Conservation (phyloP, 2,797 vertebrate genomes). For the Galagoides demidoff region DNA sequence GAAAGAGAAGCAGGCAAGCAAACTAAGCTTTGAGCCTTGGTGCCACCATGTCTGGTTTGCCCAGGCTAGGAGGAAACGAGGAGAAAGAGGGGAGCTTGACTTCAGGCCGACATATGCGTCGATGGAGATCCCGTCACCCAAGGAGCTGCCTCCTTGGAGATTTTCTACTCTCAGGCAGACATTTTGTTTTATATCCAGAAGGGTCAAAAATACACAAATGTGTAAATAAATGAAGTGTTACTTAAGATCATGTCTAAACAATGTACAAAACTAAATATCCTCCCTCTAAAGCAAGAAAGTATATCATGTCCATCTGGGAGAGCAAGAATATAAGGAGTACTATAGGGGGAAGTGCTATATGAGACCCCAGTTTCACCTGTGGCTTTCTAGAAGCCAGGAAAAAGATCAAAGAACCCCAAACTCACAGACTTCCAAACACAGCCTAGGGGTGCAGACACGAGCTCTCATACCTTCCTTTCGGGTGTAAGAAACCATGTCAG, state of each 20-base stretch:
- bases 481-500: background rate
- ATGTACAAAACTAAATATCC: slow-evolving; percentile 53
- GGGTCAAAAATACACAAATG: slow-evolving; percentile 27
- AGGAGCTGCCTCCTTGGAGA: background rate
- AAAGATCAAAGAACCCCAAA: background rate
- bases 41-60: accelerated
- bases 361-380: background rate
- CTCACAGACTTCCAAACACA: background rate
- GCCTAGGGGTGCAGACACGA: background rate
- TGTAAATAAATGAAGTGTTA: slow-evolving; percentile 58
- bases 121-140: background rate
- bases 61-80: background rate
- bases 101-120: background rate
- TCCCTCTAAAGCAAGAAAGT: background rate
- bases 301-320: background rate
- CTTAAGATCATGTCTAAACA: slow-evolving; percentile 47
- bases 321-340: background rate
- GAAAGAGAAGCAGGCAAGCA: too few relatives aligned
- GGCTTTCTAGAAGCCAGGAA: background rate
- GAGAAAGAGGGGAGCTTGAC: background rate
- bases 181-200: slow-evolving; percentile 32
- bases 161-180: background rate
- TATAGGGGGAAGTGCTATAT: background rate
- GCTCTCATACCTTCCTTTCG: background rate
- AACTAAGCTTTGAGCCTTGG: background rate